phyloP scores from a whole-genome alignment of 1,140 invertebrate species.

The Drosophila baimaii region DNA sequence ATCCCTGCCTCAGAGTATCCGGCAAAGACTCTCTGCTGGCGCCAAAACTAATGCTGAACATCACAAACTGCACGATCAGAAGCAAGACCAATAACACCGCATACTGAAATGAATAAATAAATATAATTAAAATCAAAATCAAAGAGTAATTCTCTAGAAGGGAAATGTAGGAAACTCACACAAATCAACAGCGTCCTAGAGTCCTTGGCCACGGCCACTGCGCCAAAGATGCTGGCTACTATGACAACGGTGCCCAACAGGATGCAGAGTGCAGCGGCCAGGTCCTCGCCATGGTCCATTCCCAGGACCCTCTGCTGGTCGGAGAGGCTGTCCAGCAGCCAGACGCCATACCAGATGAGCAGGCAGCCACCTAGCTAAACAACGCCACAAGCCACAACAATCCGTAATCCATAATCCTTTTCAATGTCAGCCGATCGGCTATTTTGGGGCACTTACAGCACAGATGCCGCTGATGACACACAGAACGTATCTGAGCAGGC shows the following conservation, averaged over 20 bases:
- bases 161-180: too few species aligned
- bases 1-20: constrained; percentile 56
- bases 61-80: constrained; percentile 68
- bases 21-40: constrained; percentile 62
- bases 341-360: constrained; percentile 76
- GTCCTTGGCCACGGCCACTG: constrained; percentile 53
- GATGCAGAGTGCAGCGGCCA: constrained; percentile 64
- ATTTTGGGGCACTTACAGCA: constrained; percentile 63
- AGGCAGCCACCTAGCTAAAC: constrained; percentile 65
- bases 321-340: constrained; percentile 65
- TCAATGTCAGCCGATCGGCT: constrained; percentile 52
- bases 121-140: not conserved
- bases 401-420: constrained; percentile 7
- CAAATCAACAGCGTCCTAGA: constrained; percentile 66
- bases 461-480: constrained; percentile 66
- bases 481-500: constrained; percentile 57
- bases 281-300: constrained; percentile 64
- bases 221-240: constrained; percentile 60
- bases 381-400: not conserved
- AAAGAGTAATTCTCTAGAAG: too few species aligned
- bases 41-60: constrained; percentile 74
- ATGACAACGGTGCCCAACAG: constrained; percentile 68
- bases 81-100: constrained; percentile 71
- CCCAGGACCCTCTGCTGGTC: constrained; percentile 30
- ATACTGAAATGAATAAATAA: constrained; percentile 43